Conservation (phyloP, 2,113 vertebrate genomes). For the Microtus richardsoni region DNA sequence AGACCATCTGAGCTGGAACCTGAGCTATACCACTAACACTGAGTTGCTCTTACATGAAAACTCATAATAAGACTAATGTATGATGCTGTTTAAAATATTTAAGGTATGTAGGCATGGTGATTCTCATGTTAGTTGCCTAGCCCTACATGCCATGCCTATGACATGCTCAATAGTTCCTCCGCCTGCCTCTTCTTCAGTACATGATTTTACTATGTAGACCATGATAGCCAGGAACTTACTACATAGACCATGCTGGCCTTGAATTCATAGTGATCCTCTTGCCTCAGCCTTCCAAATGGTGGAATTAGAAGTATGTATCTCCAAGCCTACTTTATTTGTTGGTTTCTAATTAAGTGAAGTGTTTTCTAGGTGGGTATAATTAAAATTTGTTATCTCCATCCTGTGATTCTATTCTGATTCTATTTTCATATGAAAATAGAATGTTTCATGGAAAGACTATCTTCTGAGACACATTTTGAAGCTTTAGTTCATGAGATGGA, state of each 20-base stretch:
- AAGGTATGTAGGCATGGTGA: neutral
- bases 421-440: neutral
- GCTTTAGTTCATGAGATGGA: neutral
- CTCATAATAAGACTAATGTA: neutral
- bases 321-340: neutral
- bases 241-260: neutral
- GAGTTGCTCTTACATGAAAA: neutral
- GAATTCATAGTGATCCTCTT: neutral
- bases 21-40: neutral
- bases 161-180: neutral
- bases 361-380: conserved; percentile 10
- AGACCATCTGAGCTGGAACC: neutral
- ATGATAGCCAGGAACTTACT: neutral
- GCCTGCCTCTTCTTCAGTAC: neutral
- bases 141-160: neutral
- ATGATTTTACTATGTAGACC: neutral
- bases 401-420: neutral
- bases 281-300: neutral
- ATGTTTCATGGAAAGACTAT: neutral
- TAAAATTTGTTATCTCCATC: neutral
- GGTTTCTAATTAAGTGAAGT: conserved; percentile 3
- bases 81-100: neutral
- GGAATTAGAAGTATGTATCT: neutral
- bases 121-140: neutral
- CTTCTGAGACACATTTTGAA: neutral